A percentile compares a stretch with the other conserved stretches of the same genome.
phyloP scores from a whole-genome alignment of 2,888 invertebrate species.

The Heliconius sara region DNA sequence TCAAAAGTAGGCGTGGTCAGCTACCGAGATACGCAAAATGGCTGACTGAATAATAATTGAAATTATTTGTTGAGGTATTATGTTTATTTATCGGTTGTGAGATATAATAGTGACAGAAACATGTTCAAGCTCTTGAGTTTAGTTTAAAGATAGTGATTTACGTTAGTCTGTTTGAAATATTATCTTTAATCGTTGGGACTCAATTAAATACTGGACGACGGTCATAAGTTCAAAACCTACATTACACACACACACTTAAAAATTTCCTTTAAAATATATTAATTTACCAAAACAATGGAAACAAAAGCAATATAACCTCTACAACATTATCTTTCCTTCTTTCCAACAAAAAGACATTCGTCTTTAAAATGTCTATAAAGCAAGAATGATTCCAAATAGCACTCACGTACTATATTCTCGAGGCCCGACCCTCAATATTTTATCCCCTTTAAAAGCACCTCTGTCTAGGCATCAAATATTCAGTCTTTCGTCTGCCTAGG shows the following conservation, averaged over 20 bases:
- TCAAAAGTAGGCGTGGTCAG: slow-evolving; percentile 65
- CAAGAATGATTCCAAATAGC: slow-evolving; percentile 27
- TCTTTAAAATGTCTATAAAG: slow-evolving; percentile 17
- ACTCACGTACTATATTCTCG: slow-evolving; percentile 32
- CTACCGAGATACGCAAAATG: slow-evolving; percentile 72
- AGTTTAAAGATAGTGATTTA: not conserved
- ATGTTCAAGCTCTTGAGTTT: not conserved
- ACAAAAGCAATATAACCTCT: not conserved
- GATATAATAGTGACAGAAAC: not conserved
- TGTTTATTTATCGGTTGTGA: slow-evolving; percentile 31
- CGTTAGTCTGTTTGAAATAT: not conserved
- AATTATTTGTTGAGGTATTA: slow-evolving; percentile 64
- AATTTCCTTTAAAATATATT: not conserved
- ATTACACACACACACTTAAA: not conserved
- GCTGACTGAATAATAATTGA: slow-evolving; percentile 65
- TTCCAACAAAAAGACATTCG: not conserved
- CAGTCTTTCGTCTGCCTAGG: slow-evolving; percentile 50
- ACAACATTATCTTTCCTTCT: not conserved
- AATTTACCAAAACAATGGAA: not conserved
- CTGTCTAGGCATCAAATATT: slow-evolving; percentile 64
- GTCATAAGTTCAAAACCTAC: not conserved
- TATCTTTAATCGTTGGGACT: not conserved
- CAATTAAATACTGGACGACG: not conserved
- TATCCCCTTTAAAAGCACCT: slow-evolving; percentile 62
- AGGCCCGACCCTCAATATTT: slow-evolving; percentile 46